A percentile compares a stretch with the other conserved stretches of the same genome.
Conservation (phyloP, 2,113 vertebrate species). For the Seriola rivoliana region DNA sequence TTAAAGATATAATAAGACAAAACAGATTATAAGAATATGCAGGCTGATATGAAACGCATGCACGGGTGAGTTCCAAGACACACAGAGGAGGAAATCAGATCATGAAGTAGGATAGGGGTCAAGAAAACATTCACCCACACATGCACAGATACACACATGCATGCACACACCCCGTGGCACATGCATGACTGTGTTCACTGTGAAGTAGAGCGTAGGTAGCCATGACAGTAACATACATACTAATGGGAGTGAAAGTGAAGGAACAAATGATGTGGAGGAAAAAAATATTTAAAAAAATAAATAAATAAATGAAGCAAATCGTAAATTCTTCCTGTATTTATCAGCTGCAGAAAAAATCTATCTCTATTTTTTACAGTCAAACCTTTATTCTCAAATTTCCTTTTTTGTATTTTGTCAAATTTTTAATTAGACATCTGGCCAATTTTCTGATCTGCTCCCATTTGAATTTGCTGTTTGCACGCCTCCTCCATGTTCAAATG, state of each 20-base stretch:
- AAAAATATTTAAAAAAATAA: neutral
- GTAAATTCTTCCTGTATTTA: neutral
- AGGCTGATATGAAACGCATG: neutral
- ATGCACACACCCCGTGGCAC: neutral
- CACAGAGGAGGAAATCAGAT: neutral
- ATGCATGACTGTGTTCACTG: slow-evolving; percentile 16
- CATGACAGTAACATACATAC: slow-evolving; percentile 21
- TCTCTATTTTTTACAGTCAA: neutral
- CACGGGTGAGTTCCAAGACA: slow-evolving; percentile 7
- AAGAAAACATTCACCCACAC: slow-evolving; percentile 19
- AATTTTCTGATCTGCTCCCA: neutral
- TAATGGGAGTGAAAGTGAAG: slow-evolving; percentile 23
- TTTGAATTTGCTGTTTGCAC: neutral
- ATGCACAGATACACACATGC: neutral
- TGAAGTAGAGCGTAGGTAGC: slow-evolving; percentile 54
- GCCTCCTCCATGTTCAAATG: neutral
- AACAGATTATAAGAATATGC: slow-evolving; percentile 23
- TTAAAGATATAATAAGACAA: slow-evolving; percentile 6
- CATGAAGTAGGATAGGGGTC: slow-evolving; percentile 15
- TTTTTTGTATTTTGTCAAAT: neutral
- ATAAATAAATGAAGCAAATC: neutral
- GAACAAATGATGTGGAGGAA: slow-evolving; percentile 3
- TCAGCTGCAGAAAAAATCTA: no score
- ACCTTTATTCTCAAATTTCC: neutral
- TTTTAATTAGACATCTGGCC: neutral